Evolutionary conservation across 2,888 invertebrate species (phyloP), one percentile per base, ranked within the genome.

Genomic region (Xestia rhomboidea): DNA sequence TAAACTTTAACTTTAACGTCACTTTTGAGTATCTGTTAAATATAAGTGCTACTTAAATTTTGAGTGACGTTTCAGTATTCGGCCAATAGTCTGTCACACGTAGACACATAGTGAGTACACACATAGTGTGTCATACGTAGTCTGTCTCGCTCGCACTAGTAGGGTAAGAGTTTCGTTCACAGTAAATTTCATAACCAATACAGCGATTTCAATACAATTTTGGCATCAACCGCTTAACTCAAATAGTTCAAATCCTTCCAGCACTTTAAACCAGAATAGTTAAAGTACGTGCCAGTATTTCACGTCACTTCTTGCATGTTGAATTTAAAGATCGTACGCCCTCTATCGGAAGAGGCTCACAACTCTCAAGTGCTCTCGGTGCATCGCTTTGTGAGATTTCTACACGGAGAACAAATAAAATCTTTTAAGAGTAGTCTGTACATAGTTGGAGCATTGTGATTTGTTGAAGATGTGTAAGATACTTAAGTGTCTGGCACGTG

Each of bases 301-400:
- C 82, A 86, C 82, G 76, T 51, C 67, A 73, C 46, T 44, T 83
- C 77, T 46, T 83, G 74, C 83, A 84, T 87, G 84, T 77, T 72
- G 77, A 82, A 76, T 79, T 70, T 67, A 79, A 79, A 83, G 76
- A 85, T 86, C 72, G 80, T 82, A 70, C 79, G 74, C 77, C 72
- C 79, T 88, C 83, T 70, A 84, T 84, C 80, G 79, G 75, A 81
- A 73, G 75, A 81, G 80, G 81, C 85, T 84, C 78, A 82, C 51
- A 63, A 73, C 34, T 77, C 46, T 30, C 60, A 76, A 88, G 90
- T 78, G 85, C 83, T 77, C 89, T 89, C 57, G 62, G 30, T 77
- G 84, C 82, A 85, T 83, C 83, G 86, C 89, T 87, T 83, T 84
- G 83, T 76, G 71, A 54, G 77, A 76, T 79, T 86, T 76, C 67